Conservation (phyloP, 2,113 vertebrate species). For the Sturnira hondurensis region DNA sequence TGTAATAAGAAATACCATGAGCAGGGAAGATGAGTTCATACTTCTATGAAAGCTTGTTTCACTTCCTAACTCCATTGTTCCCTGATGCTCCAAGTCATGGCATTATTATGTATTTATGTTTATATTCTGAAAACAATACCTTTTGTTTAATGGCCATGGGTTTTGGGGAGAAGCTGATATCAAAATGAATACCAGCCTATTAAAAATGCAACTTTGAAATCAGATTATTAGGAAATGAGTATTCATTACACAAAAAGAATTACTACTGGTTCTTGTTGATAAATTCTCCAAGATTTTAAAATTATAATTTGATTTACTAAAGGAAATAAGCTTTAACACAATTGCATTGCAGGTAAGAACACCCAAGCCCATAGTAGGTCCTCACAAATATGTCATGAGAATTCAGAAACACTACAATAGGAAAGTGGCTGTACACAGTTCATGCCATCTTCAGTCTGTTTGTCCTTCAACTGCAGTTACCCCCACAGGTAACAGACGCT, state of each 20-base stretch:
- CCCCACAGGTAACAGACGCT: too few relatives aligned
- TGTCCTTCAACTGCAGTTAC: rapidly evolving
- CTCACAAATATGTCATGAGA: neutral
- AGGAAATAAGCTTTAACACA: neutral
- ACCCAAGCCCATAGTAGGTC: neutral
- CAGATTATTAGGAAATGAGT: neutral
- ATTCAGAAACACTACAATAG: neutral
- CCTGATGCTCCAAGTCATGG: neutral
- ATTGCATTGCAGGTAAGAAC: neutral
- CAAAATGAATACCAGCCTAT: neutral
- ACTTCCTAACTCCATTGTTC: neutral
- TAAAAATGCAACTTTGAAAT: neutral
- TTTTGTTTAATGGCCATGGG: neutral
- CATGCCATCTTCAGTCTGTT: neutral
- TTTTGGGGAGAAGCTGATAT: rapidly evolving
- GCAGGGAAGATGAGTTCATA: neutral
- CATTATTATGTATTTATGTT: neutral
- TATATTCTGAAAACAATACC: neutral
- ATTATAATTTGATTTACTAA: neutral
- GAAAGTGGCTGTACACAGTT: neutral
- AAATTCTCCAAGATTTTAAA: neutral
- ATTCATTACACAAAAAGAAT: neutral
- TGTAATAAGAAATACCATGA: neutral
- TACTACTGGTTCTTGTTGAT: neutral
- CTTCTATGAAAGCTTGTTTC: neutral